Percentiles rank a stretch among this genome's conserved stretches.
These are phyloP conservation scores for Drosophila paranaensis DNA, from an alignment of 2,888 invertebrate species.

Conservation along the genomic window DNA sequence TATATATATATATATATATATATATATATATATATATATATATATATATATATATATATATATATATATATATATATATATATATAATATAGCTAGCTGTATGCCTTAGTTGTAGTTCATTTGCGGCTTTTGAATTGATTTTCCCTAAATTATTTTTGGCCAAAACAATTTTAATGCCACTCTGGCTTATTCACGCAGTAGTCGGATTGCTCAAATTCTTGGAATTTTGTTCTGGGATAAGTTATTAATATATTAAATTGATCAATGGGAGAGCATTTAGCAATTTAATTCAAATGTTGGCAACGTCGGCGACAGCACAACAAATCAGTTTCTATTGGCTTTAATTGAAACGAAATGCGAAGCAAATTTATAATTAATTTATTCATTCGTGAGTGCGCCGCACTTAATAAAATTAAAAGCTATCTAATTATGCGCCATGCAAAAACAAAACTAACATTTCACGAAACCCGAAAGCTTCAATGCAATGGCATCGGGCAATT, in stretches of 20 bases:
- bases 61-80: no score
- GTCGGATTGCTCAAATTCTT: slow-evolving; percentile 3
- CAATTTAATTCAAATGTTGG: background rate
- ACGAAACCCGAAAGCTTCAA: slow-evolving; percentile 23
- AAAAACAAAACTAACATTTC: slow-evolving; percentile 34
- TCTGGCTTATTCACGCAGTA: slow-evolving; percentile 24
- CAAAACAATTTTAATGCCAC: slow-evolving; percentile 28
- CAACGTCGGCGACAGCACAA: background rate
- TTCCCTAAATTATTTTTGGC: slow-evolving; percentile 38
- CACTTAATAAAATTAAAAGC: slow-evolving; percentile 54
- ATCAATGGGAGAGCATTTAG: background rate
- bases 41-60: no score
- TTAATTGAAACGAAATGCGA: slow-evolving; percentile 1
- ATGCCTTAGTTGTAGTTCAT: slow-evolving; percentile 11
- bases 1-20: no score
- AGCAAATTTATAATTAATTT: slow-evolving; percentile 1
- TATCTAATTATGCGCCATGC: slow-evolving; percentile 51
- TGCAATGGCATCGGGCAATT: slow-evolving; percentile 46
- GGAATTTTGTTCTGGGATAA: background rate
- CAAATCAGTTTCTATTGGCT: slow-evolving; percentile 4
- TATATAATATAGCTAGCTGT: no score
- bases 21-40: no score
- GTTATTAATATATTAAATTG: slow-evolving; percentile 12
- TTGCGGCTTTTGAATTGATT: slow-evolving; percentile 64
- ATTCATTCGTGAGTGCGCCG: slow-evolving; percentile 20